Conservation (phyloP, 2,113 vertebrate genomes). For the Mus pahari region DNA sequence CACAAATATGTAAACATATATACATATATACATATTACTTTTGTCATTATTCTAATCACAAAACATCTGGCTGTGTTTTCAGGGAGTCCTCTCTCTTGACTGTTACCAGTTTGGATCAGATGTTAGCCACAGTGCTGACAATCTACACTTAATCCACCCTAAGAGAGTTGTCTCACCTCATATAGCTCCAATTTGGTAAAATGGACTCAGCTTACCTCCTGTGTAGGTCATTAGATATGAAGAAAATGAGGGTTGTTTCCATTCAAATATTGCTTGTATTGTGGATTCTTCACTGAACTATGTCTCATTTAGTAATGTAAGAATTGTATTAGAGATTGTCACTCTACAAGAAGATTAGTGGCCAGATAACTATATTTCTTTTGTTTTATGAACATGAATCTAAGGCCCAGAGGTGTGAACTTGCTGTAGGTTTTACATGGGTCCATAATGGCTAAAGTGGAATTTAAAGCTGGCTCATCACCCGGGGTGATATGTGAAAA, state of each 20-base stretch:
- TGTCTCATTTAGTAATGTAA: not conserved
- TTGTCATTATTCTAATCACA: not conserved
- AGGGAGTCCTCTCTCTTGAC: not conserved
- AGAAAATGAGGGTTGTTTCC: not conserved
- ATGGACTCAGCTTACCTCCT: not conserved
- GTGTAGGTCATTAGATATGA: not conserved
- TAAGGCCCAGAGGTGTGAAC: not conserved
- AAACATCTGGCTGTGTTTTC: not conserved
- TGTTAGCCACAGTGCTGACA: not conserved
- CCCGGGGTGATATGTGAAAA: not conserved
- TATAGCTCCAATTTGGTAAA: not conserved
- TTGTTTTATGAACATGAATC: constrained; percentile 26
- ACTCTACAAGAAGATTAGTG: not conserved
- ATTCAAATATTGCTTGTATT: not conserved
- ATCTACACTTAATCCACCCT: not conserved
- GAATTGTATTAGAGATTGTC: not conserved
- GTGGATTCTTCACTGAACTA: not conserved
- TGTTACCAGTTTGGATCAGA: not conserved
- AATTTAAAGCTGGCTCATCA: not conserved
- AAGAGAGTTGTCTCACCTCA: not conserved
- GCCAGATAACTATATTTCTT: not conserved
- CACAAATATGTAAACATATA: not conserved
- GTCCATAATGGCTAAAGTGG: not conserved
- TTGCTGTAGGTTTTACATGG: not conserved
- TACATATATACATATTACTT: not conserved